Evolutionary conservation across 2,797 vertebrate species (phyloP), one percentile per base, ranked within the genome.

Genomic region (Sarcoramphus papa): DNA sequence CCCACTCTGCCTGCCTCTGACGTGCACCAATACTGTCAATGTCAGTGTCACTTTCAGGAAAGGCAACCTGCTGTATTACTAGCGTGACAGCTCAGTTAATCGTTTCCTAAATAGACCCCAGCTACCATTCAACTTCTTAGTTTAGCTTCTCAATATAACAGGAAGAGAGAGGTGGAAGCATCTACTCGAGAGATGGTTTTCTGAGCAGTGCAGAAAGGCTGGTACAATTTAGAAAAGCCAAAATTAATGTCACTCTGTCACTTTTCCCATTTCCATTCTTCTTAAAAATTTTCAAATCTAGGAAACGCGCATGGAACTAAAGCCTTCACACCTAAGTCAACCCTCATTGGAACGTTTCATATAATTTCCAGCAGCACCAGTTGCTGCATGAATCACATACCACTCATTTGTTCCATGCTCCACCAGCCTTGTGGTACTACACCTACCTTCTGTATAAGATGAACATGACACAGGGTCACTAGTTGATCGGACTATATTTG

Each of bases 401-500:
- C 4, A 7, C 35, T n/a, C 4, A 2, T 21, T 9, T n/a, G 41
- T 30, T 33, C 25, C 43, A 12, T 0, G 6, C 51, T 54, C 31
- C 27, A 8, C 22, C 83, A 68, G 74, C 67, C 57, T 28, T 2
- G 63, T 7, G 51, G 47, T 8, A 13, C 24, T 22, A 11, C 53
- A 97, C 98, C 53, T 97, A 99, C 99, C 98, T 99, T 98, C 98
- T 59, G 94, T 60, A 1, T 92, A 54, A 35, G 98, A 98, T 0
- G 98, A 98, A 84, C 99, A 99, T 6, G 99, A 98, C 64, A 99
- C 97, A 0, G 99, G 99, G 97, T 99, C 99, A 51, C 99, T 99
- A 97, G 98, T 98, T 40, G 99, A 99, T 14, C 99, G 99, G 88
- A 99, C 98, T 14, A 99, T 99, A 80, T 85, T 98, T 22, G 99